A percentile compares a stretch with the other conserved stretches of the same genome.
phyloP scores from a whole-genome alignment of 2,113 vertebrate genomes.

The Eurypyga helias region DNA sequence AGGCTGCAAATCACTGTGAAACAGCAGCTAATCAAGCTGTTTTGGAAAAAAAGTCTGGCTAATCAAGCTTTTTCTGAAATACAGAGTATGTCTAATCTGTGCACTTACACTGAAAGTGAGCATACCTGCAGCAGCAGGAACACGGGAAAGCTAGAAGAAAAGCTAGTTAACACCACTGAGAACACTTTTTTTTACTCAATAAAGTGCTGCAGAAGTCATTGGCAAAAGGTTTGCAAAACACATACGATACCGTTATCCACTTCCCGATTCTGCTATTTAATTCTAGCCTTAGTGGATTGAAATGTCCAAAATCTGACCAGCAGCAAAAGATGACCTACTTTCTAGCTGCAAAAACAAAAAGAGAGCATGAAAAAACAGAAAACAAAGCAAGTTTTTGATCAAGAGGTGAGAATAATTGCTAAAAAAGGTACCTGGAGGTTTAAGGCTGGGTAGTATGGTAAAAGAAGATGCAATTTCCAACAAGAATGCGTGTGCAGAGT shows the following conservation, averaged over 20 bases:
- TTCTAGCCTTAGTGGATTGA: background rate
- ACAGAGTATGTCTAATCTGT: background rate
- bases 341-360: background rate
- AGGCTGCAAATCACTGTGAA: background rate
- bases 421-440: background rate
- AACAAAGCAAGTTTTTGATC: background rate
- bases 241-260: background rate
- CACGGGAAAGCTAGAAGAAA: background rate
- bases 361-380: background rate
- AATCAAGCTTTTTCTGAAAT: background rate
- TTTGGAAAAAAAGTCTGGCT: background rate
- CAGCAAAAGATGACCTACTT: background rate
- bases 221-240: background rate
- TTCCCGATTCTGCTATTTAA: background rate
- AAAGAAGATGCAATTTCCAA: background rate
- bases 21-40: background rate
- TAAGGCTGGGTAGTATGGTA: background rate
- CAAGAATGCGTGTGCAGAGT: background rate
- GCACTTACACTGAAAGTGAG: background rate
- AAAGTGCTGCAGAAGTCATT: background rate
- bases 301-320: background rate
- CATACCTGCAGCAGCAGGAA: background rate
- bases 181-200: background rate
- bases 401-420: background rate
- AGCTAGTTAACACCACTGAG: background rate